Base-by-base conservation (phyloP, 2,888 invertebrate species). In the Himalopsyche japonica region DNA sequence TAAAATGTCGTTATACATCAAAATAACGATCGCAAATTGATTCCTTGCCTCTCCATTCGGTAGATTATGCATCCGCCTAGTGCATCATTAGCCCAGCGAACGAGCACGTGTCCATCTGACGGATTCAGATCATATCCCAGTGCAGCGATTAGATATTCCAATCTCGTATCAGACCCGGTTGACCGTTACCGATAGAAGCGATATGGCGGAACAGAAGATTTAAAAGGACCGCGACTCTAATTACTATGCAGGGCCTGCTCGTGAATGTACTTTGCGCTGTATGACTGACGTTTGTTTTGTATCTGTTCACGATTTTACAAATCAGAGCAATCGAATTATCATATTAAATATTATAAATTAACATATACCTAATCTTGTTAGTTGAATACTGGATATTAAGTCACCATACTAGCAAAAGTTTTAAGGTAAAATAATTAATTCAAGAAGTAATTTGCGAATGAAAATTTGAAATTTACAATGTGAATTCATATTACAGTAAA, bases 91-190 rank as follows among this genome's bases (percentile, higher is more conserved):
- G 78, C 34, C 32, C 24, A n/a, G 78, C 78, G 24, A 76, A 37
- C 79, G 47, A 24, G 48, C 79, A 30, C 79, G 79, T 79, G 79
- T 79, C 79, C 43, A 43, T 18, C 37, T 79, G 43, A 79, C 37
- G 43, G 79, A 79, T 37, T 48, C 48, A 47, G 79, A 48, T 79
- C 47, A 32, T 32, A 79, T 79, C 79, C 47, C 48, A 30, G 37
- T 37, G 43, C n/a, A 32, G 8, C 24, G 37, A 79, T 27, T 79
- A 30, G 47, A 49, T 49, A 79, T 79, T 49, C 79, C 10, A 49
- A 79, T 79, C 79, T 79, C 79, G 79, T 24, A 24, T 34, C 76
- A 5, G 24, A 15, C 8, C n/a, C n/a, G 57, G 57, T 24, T 20
- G 57, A 57, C 57, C 57, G n/a, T 57, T 57, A 57, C 57, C 57